Conservation (phyloP, 2,797 vertebrate species). For the Valencia hispanica region DNA sequence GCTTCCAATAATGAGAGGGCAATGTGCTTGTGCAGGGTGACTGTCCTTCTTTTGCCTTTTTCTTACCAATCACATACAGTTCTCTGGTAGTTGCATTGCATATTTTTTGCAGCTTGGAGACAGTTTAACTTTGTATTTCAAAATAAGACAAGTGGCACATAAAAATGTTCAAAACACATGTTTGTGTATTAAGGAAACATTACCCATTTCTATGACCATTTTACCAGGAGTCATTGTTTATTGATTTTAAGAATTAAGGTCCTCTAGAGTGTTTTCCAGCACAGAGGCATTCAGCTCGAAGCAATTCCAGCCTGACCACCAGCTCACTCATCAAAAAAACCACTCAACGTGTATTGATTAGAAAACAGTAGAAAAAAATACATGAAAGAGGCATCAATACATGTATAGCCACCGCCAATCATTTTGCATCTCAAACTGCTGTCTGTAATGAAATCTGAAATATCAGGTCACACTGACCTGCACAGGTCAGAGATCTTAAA, state of each 20-base stretch:
- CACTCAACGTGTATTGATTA: conserved; percentile 34
- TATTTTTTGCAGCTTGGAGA: background rate
- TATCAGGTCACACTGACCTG: background rate
- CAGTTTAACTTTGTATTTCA: background rate
- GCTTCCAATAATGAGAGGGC: background rate
- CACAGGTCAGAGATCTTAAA: conserved; percentile 8
- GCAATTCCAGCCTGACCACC: background rate
- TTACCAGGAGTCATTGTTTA: background rate
- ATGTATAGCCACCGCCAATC: background rate
- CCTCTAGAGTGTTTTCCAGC: background rate
- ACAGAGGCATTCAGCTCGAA: conserved; percentile 3
- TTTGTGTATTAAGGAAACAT: background rate
- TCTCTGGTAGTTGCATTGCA: background rate
- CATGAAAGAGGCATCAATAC: conserved; percentile 37
- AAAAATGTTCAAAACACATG: background rate
- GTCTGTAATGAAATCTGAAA: conserved; percentile 25
- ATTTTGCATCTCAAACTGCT: conserved; percentile 10
- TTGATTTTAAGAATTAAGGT: background rate
- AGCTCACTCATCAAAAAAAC: conserved; percentile 33
- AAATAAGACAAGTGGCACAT: background rate
- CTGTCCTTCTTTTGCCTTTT: too few relatives aligned
- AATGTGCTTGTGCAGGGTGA: too few relatives aligned
- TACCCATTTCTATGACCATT: background rate
- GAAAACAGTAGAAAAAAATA: background rate
- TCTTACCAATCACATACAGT: background rate